Evolutionary conservation across 2,797 vertebrate genomes (phyloP).

Genomic region (Poeciliopsis paucimaculata): DNA sequence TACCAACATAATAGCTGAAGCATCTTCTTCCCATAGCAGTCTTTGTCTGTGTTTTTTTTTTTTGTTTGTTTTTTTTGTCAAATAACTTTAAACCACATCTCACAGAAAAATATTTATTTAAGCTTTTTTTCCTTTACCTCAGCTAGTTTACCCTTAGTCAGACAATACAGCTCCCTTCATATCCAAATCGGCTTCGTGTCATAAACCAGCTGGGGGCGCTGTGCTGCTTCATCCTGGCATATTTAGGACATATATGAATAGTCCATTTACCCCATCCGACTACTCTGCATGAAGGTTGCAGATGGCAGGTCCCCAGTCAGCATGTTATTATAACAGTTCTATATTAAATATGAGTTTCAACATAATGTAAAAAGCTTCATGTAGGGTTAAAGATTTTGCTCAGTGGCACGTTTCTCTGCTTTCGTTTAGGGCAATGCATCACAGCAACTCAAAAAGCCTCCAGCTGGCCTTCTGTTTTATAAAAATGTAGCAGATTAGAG

Average conservation of each 20-base stretch:
- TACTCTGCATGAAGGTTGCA: constrained; percentile 55
- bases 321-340: constrained; percentile 25
- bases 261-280: constrained; percentile 64
- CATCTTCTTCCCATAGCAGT: neutral
- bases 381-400: constrained; percentile 48
- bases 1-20: constrained; percentile 7
- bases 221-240: constrained; percentile 25
- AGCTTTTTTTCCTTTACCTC: neutral
- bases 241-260: constrained; percentile 30
- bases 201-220: constrained; percentile 63
- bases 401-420: neutral
- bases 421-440: neutral
- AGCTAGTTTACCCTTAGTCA: neutral
- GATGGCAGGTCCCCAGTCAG: constrained; percentile 49
- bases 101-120: neutral
- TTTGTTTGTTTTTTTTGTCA: constrained; percentile 16
- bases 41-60: constrained; percentile 3
- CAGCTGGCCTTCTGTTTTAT: neutral
- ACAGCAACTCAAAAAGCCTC: neutral
- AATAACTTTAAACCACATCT: constrained; percentile 3
- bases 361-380: constrained; percentile 22
- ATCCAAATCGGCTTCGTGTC: constrained; percentile 9
- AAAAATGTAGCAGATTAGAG: too few relatives aligned
- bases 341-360: constrained; percentile 27
- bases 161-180: neutral